Evolutionary conservation across 2,888 invertebrate genomes (phyloP), one percentile per base, ranked within the genome.

Genomic region (Drosophila pseudotalamancana): DNA sequence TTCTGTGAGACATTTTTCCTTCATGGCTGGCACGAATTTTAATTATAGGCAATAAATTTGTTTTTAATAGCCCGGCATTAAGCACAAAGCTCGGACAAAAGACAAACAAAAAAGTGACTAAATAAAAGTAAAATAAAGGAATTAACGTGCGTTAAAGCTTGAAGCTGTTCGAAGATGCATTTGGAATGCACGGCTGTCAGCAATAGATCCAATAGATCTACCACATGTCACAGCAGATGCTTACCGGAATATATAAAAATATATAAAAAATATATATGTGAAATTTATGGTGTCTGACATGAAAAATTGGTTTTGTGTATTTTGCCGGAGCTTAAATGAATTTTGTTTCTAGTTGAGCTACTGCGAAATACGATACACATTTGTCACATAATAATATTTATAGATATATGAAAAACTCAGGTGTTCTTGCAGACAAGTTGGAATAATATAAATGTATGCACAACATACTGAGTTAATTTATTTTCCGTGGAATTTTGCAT

Each of bases 31-130:
- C 66, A 67, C 57, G 62, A 69, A 65, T 64, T 81, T 83, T 81
- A 81, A 81, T 82, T 79, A 69, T 60, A 60, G 84, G 70, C 68
- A 49, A 82, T 82, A 84, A 84, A 82, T 83, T 78, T 75, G 65
- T 54, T 67, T 79, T 71, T 77, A 78, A 81, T 79, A 67, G 77
- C 66, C 14, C 29, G 63, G 61, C 59, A 73, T 73, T 66, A 67
- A 73, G 63, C 45, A 55, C 51, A 21, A 60, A 55, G 45, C 34
- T 32, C 16, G 34, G 43, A 18, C 60, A 43, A 3, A 6, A 6
- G 39, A 23, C 54, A 39, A 4, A 8, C 3, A 19, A n/a, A 46
- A 16, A 6, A 8, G 3, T n/a, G 6, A 16, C 21, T 23, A 46
- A 40, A 61, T 34, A 55, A 48, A 34, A 23, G 11, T 9, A 32